phyloP scores from a whole-genome alignment of 2,113 vertebrate species.

The Pandion haliaetus region DNA sequence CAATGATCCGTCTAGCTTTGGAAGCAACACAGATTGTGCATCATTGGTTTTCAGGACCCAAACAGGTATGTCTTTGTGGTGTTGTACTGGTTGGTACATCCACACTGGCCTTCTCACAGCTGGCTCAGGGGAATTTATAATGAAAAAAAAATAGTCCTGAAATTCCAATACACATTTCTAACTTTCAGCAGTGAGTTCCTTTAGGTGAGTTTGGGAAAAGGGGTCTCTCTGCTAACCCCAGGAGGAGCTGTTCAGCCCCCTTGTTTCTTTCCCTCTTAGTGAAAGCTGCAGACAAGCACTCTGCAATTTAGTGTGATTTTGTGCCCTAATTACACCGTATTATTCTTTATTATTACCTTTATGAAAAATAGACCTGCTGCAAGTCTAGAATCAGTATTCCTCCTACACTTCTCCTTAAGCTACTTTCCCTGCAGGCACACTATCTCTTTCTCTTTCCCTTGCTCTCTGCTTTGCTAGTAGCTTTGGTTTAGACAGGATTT shows the following conservation, averaged over 20 bases:
- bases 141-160: not conserved
- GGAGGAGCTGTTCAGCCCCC: not conserved
- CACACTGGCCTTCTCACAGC: not conserved
- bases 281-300: not conserved
- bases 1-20: not conserved
- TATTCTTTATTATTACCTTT: slow-evolving; percentile 26
- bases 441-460: not conserved
- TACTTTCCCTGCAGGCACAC: not conserved
- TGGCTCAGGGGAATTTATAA: not conserved
- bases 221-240: not conserved
- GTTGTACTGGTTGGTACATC: not conserved
- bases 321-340: not conserved
- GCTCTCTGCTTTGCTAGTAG: not conserved
- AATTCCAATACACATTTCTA: not conserved
- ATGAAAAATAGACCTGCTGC: slow-evolving; percentile 32
- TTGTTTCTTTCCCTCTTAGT: not conserved
- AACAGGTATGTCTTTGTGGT: not conserved
- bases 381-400: slow-evolving; percentile 32
- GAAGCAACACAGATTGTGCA: not conserved
- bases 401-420: slow-evolving; percentile 37
- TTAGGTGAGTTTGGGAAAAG: not conserved
- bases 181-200: not conserved
- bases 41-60: not conserved
- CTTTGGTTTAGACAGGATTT: not conserved
- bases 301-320: not conserved